These are phyloP conservation scores for Cheilosia impressa DNA, from an alignment of 2,888 invertebrate genomes.

Conservation along the genomic window DNA sequence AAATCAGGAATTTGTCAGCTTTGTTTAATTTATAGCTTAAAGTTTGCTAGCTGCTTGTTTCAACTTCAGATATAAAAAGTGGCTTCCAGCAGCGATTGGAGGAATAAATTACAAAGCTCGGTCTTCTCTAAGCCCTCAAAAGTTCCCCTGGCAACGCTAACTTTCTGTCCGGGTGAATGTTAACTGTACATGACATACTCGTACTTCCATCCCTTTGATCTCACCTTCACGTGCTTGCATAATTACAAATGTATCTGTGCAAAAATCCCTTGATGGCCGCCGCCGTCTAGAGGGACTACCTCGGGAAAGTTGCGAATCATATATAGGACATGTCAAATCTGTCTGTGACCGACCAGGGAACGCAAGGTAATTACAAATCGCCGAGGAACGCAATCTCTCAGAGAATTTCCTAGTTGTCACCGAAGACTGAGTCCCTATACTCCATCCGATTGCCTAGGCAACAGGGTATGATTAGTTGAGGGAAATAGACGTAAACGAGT, in stretches of 20 bases:
- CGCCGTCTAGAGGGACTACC: neutral
- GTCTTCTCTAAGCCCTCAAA: no score
- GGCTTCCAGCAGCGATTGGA: no score
- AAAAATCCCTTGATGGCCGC: neutral
- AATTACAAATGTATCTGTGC: neutral
- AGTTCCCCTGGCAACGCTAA: no score
- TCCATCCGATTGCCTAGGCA: constrained; percentile 34
- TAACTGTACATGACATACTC: no score
- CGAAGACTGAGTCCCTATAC: neutral
- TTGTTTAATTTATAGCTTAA: no score
- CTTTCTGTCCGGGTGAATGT: no score
- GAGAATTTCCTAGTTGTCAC: no score
- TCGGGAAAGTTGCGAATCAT: constrained; percentile 24
- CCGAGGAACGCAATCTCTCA: constrained; percentile 39
- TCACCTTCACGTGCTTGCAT: neutral
- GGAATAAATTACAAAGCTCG: no score
- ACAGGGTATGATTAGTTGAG: constrained; percentile 24
- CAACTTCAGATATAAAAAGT: no score
- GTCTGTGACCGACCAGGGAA: constrained; percentile 4
- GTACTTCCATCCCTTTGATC: no score
- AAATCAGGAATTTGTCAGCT: no score
- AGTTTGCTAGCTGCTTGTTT: no score
- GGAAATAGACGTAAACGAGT: constrained; percentile 3
- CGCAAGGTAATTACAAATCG: constrained; percentile 44
- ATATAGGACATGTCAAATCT: constrained; percentile 7